Base-by-base conservation (phyloP, 2,888 invertebrate species). In the Amiota mariae region DNA sequence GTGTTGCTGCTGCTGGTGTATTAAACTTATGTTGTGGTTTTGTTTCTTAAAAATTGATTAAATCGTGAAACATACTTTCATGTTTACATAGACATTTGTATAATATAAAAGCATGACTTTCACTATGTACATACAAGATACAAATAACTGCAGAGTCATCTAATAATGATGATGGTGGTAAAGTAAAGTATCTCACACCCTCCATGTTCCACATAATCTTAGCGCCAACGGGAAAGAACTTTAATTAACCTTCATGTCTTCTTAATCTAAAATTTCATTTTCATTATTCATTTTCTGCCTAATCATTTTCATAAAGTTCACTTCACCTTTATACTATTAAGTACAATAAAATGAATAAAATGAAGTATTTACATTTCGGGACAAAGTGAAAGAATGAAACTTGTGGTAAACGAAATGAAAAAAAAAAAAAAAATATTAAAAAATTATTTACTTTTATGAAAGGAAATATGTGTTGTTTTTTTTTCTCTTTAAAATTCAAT, bases 231-330 rank as follows among this genome's bases (percentile, higher is more conserved):
- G 70, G 70, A 51, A 70, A 47, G 36, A 51, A 73, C 73, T 70
- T 72, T 73, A 73, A 73, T 73, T 73, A 73, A 73, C 68, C 67
- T 57, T 68, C 72, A 24, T 68, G 61, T 36, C 54, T 72, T 51
- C 54, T 36, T 36, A 36, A 54, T 68, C 49, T 49, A 18, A 49
- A 49, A 20, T 68, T 59, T 24, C 48, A 54, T 72, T 59, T 36
- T 36, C 36, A 36, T 36, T 36, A 6, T 36, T 36, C 36, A 15
- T 66, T 64, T 56, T 66, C 15, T 59, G 59, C 64, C 49, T 72
- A 72, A 68, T 72, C 67, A 68, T 57, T 72, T 51, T 36, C 2
- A 36, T 36, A 36, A 36, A 36, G 36, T 36, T 36, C 36, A 36
- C 36, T 36, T 36, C 8, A 36, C 36, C 36, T 36, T 36, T 36